These are phyloP conservation scores for Araneus ventricosus DNA, from an alignment of 1,140 invertebrate genomes.

Conservation along the genomic window DNA sequence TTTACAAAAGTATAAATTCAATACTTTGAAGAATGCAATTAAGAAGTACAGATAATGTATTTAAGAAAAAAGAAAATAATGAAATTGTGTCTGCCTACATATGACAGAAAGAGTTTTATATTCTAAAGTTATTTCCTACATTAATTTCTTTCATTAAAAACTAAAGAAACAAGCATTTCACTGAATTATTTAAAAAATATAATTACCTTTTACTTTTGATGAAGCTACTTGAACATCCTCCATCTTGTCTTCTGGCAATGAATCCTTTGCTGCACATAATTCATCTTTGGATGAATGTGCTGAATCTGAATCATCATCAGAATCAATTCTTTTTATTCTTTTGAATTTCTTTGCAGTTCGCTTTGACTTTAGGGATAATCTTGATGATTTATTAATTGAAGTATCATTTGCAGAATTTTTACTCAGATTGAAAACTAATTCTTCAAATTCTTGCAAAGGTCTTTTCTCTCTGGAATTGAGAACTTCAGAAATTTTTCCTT, in stretches of 20 bases:
- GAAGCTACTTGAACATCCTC: not conserved
- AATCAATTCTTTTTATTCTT: slow-evolving; percentile 41
- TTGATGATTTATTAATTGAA: not conserved
- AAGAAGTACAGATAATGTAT: too few relatives aligned
- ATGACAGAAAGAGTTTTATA: too few relatives aligned
- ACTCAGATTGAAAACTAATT: not conserved
- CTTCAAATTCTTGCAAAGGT: not conserved
- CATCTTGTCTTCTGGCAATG: not conserved
- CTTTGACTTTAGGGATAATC: slow-evolving; percentile 48
- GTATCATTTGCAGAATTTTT: not conserved
- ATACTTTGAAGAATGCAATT: too few relatives aligned
- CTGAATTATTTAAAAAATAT: not conserved
- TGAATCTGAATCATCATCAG: slow-evolving; percentile 53
- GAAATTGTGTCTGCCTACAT: too few relatives aligned
- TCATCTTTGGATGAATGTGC: not conserved
- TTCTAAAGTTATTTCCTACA: too few relatives aligned
- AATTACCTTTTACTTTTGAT: not conserved
- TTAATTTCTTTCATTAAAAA: too few relatives aligned
- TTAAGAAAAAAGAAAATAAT: too few relatives aligned
- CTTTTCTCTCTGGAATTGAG: not conserved
- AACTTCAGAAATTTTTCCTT: not conserved
- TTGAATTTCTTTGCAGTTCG: slow-evolving; percentile 38
- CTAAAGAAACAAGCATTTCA: too few relatives aligned
- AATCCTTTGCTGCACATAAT: not conserved
- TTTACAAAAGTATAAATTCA: too few relatives aligned